Evolutionary conservation across 2,888 invertebrate species (phyloP).

Genomic region (Tachina lurida): DNA sequence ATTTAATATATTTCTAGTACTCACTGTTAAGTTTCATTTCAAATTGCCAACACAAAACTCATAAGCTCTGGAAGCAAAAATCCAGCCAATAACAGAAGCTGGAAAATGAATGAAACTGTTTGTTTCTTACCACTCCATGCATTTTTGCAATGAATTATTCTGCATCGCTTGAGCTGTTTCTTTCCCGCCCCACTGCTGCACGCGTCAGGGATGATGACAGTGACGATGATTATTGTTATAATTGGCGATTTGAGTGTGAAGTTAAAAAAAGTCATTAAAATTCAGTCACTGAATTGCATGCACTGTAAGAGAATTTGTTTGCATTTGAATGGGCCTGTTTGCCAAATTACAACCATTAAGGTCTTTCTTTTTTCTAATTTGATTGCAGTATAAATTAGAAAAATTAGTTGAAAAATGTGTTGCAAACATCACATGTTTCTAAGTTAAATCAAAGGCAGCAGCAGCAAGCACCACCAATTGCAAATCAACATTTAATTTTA

Average conservation of each 20-base stretch:
- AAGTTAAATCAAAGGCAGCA: constrained; percentile 12
- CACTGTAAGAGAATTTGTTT: constrained; percentile 38
- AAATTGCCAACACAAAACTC: constrained; percentile 20
- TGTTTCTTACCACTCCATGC: constrained; percentile 49
- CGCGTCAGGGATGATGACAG: constrained; percentile 3
- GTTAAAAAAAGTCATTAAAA: constrained; percentile 67
- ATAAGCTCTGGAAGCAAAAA: not conserved
- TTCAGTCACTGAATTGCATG: constrained; percentile 24
- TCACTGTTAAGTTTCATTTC: constrained; percentile 32
- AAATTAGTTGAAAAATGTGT: constrained; percentile 65
- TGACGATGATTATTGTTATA: constrained; percentile 53
- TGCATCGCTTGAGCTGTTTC: constrained; percentile 43
- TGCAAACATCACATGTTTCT: constrained; percentile 27
- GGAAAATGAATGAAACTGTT: constrained; percentile 71
- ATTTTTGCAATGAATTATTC: constrained; percentile 47
- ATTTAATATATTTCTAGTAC: not conserved
- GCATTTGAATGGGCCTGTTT: constrained; percentile 40
- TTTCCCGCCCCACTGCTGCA: not conserved
- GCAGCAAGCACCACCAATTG: not conserved
- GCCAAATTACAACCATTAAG: constrained; percentile 69
- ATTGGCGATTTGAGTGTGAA: constrained; percentile 64
- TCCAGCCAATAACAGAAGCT: constrained; percentile 42
- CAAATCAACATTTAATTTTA: not conserved
- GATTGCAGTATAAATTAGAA: constrained; percentile 48
- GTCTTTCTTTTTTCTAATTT: constrained; percentile 63